Base-by-base conservation (phyloP, 2,888 invertebrate species). In the Ryuthela nishihirai region DNA sequence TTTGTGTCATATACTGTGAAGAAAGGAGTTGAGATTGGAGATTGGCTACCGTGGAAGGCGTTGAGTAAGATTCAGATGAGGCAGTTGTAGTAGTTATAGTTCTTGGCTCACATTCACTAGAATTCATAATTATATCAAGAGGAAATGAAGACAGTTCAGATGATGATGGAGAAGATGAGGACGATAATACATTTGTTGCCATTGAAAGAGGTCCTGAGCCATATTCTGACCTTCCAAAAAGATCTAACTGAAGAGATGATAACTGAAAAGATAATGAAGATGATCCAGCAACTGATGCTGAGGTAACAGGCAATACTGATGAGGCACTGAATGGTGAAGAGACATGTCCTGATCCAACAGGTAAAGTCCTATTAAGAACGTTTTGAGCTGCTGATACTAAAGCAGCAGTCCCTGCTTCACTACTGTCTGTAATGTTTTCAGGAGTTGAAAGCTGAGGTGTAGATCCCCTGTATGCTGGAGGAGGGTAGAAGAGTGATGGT, bases 351-450 rank as follows among this genome's bases (percentile, higher is more conserved):
- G 26, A 17, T 10, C 26, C 39, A 15, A 17, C 17, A 41, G 15
- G 5, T 9, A 23, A 1, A 6, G 53, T 44, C 44, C 59, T 32
- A 23, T 46, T 46, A n/a, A 49, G 17, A 17, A 58, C 49, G 18
- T 36, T 59, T n/a, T n/a, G n/a, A n/a, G n/a, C n/a, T 18, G 59
- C 52, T 3, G 59, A 47, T 15, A 56, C 52, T 10, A 52, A 42
- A 26, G 52, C 52, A 23, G 46, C 52, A 20, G 52, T 45, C 6
- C 44, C 44, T 2, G 47, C 26, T 34, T 59, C 48, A 39, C 58
- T 52, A 10, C 26, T 48, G 38, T 47, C 53, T 6, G 20, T 17
- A n/a, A n/a, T n/a, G n/a, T n/a, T n/a, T n/a, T n/a, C n/a, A n/a
- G n/a, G n/a, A n/a, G n/a, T n/a, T n/a, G n/a, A n/a, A n/a, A n/a